These are phyloP conservation scores for Ophthalmotilapia sp. DNA, from an alignment of 2,113 vertebrate genomes.

Conservation along the genomic window DNA sequence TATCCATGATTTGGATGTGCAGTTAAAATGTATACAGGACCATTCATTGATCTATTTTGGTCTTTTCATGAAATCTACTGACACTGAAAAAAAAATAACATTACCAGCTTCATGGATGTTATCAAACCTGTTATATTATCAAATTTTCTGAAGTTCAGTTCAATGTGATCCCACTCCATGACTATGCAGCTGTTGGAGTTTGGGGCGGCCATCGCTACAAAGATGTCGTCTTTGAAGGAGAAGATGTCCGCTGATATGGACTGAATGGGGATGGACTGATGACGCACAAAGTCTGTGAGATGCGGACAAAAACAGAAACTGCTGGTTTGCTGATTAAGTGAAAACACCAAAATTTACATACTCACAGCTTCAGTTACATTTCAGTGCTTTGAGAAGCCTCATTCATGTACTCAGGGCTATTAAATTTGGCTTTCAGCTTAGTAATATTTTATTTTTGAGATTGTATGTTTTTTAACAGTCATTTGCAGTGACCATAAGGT, in stretches of 20 bases:
- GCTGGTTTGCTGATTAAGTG: neutral
- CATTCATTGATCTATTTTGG: neutral
- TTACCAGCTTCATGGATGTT: neutral
- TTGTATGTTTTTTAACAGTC: neutral
- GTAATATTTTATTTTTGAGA: neutral
- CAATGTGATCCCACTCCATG: constrained; percentile 97
- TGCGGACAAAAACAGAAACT: constrained; percentile 5
- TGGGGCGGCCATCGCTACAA: constrained; percentile 88
- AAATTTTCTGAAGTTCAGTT: constrained; percentile 94
- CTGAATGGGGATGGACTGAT: constrained; percentile 89
- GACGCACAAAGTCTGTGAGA: constrained; percentile 87
- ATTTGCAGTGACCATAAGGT: neutral
- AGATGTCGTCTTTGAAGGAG: constrained; percentile 92
- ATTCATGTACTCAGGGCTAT: neutral
- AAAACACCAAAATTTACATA: neutral
- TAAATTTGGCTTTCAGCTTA: neutral
- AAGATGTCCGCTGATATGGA: constrained; percentile 94
- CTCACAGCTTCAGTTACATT: neutral
- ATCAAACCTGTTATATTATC: constrained; percentile 94
- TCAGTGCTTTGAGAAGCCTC: neutral
- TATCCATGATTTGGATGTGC: neutral
- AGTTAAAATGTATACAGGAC: neutral
- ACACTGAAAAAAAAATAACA: neutral
- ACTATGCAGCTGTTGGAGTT: constrained; percentile 95
- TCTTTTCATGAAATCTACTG: neutral